Evolutionary conservation across 2,888 invertebrate species (phyloP).

Genomic region (Perithous albicinctus): DNA sequence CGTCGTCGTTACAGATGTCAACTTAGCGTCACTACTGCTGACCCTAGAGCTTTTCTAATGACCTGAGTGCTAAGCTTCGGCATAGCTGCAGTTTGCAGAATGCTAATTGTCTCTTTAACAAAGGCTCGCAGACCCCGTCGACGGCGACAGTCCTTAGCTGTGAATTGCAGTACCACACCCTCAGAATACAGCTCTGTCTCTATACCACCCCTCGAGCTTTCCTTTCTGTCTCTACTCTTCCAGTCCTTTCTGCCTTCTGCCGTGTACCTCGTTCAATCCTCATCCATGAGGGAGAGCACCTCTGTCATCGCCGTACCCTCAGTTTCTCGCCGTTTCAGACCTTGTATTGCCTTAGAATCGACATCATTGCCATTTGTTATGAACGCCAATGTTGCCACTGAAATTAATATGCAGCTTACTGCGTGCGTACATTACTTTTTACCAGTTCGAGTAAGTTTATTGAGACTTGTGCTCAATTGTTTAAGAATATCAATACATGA

Average conservation of each 20-base stretch:
- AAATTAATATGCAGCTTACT: background rate
- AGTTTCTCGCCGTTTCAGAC: slow-evolving; percentile 44
- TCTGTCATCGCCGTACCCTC: slow-evolving; percentile 40
- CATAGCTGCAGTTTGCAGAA: slow-evolving; percentile 71
- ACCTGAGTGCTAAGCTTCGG: slow-evolving; percentile 54
- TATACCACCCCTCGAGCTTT: slow-evolving; percentile 49
- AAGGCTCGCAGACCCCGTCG: slow-evolving; percentile 65
- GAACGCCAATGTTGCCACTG: background rate
- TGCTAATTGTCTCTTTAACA: slow-evolving; percentile 77
- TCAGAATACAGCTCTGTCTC: slow-evolving; percentile 36
- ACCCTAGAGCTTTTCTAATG: slow-evolving; percentile 70
- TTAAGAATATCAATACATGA: no score
- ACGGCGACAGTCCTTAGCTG: slow-evolving; percentile 45
- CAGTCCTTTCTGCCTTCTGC: slow-evolving; percentile 41
- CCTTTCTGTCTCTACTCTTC: slow-evolving; percentile 42
- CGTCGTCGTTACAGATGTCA: slow-evolving; percentile 44
- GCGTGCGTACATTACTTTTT: background rate
- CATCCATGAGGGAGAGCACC: slow-evolving; percentile 12
- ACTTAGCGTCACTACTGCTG: slow-evolving; percentile 38
- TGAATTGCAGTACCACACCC: slow-evolving; percentile 27
- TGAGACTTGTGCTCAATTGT: no score
- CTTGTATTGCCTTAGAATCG: slow-evolving; percentile 9
- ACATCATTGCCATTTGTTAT: background rate
- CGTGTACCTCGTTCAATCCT: slow-evolving; percentile 30
- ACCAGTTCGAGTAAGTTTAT: background rate